Evolutionary conservation across 1,140 invertebrate genomes (phyloP).

Genomic region (Brachystomella parvula): DNA sequence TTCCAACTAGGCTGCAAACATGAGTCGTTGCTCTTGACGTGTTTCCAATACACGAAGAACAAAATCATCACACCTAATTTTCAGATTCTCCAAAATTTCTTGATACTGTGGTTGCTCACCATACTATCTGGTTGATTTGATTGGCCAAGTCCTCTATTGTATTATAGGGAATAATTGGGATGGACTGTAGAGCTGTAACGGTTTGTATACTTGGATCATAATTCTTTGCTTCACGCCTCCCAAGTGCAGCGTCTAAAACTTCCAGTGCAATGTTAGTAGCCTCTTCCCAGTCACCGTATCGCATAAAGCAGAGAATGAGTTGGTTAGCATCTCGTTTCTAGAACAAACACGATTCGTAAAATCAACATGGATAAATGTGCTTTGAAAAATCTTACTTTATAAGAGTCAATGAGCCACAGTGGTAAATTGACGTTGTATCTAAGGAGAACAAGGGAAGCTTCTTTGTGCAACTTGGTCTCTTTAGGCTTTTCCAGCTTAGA

Average conservation of each 20-base stretch:
- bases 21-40: background rate
- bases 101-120: background rate
- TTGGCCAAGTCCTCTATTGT: slow-evolving; percentile 22
- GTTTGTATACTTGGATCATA: slow-evolving; percentile 31
- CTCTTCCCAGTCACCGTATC: slow-evolving; percentile 30
- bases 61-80: background rate
- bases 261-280: slow-evolving; percentile 23
- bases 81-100: background rate
- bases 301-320: slow-evolving; percentile 30
- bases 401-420: slow-evolving; percentile 32
- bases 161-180: slow-evolving; percentile 27
- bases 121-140: slow-evolving; percentile 12
- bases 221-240: slow-evolving; percentile 16
- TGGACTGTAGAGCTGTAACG: slow-evolving; percentile 23
- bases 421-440: slow-evolving; percentile 18
- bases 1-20: too few relatives aligned
- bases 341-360: background rate
- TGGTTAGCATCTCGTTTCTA: slow-evolving; percentile 26
- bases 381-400: slow-evolving; percentile 22
- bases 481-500: slow-evolving; percentile 16
- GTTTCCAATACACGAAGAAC: slow-evolving; percentile 12
- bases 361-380: background rate
- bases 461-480: slow-evolving; percentile 28
- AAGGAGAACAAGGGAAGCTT: slow-evolving; percentile 23
- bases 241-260: slow-evolving; percentile 31